Percentiles rank a stretch among this genome's conserved stretches.
These are phyloP conservation scores for Ondatra zibethicus DNA, from an alignment of 2,113 vertebrate species.

Conservation along the genomic window DNA sequence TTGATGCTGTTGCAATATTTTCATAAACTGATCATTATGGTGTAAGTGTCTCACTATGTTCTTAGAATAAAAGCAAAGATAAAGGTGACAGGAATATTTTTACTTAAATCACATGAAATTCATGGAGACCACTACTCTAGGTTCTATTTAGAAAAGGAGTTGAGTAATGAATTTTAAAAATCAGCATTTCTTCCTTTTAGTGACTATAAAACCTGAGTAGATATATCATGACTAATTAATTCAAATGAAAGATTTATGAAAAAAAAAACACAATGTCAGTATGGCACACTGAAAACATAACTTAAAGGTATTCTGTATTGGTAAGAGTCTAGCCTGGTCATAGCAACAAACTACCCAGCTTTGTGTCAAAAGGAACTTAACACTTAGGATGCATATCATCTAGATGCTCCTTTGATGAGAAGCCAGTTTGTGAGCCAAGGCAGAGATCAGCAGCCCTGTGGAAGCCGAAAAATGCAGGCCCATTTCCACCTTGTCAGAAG, in stretches of 20 bases:
- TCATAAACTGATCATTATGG: neutral
- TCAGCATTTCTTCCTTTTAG: neutral
- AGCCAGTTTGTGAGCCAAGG: neutral
- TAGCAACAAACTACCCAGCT: neutral
- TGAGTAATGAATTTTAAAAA: constrained; percentile 2
- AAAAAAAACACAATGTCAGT: neutral
- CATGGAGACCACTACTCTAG: neutral
- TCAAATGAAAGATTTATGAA: constrained; percentile 41
- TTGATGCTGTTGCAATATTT: neutral
- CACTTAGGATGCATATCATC: neutral
- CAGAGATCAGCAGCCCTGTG: neutral
- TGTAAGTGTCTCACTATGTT: neutral
- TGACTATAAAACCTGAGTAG: neutral
- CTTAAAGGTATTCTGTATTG: neutral
- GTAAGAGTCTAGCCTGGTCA: neutral
- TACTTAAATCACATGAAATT: neutral
- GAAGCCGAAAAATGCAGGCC: too few species aligned
- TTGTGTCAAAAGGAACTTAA: neutral
- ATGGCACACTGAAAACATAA: neutral
- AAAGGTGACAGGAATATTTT: neutral
- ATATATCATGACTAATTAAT: constrained; percentile 11
- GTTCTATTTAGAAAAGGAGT: neutral
- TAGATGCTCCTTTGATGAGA: neutral
- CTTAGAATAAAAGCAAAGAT: constrained; percentile 1
- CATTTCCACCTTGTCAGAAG: too few species aligned